These are phyloP conservation scores for Mylabris phalerata DNA, from an alignment of 1,140 invertebrate genomes.

Conservation along the genomic window DNA sequence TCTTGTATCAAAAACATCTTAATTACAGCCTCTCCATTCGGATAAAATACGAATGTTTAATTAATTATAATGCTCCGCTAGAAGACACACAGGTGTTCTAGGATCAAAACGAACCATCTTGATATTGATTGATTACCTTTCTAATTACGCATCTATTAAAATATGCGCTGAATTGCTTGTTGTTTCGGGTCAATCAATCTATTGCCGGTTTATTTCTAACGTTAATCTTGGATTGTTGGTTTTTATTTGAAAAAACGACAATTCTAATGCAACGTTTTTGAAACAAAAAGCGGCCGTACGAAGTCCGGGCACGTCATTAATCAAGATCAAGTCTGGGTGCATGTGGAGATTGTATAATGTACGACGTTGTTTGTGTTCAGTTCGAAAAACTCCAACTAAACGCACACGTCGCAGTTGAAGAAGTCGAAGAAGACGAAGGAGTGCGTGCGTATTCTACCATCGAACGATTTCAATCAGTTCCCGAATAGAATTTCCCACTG, in stretches of 20 bases:
- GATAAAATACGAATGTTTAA: too few species aligned
- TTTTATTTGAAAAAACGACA: neutral
- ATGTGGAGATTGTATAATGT: slow-evolving; percentile 17
- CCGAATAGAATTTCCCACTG: neutral
- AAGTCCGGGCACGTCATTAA: slow-evolving; percentile 20
- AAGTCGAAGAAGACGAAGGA: neutral
- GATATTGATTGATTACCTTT: too few species aligned
- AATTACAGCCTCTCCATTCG: too few species aligned
- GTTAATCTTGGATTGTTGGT: neutral
- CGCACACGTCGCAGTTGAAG: neutral
- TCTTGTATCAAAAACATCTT: too few species aligned
- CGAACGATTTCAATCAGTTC: neutral
- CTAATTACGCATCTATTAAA: too few species aligned
- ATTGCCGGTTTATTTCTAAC: neutral
- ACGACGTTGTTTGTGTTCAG: neutral
- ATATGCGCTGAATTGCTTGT: neutral
- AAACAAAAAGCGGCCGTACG: slow-evolving; percentile 19
- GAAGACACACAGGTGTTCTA: too few species aligned
- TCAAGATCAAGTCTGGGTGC: slow-evolving; percentile 21
- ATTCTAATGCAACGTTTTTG: neutral
- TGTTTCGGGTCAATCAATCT: neutral
- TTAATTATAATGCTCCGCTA: too few species aligned
- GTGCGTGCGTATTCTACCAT: slow-evolving; percentile 2
- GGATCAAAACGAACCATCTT: too few species aligned
- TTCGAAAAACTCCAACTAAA: neutral